Conservation (phyloP, 2,888 invertebrate species). For the Lepidochrysops patricia region DNA sequence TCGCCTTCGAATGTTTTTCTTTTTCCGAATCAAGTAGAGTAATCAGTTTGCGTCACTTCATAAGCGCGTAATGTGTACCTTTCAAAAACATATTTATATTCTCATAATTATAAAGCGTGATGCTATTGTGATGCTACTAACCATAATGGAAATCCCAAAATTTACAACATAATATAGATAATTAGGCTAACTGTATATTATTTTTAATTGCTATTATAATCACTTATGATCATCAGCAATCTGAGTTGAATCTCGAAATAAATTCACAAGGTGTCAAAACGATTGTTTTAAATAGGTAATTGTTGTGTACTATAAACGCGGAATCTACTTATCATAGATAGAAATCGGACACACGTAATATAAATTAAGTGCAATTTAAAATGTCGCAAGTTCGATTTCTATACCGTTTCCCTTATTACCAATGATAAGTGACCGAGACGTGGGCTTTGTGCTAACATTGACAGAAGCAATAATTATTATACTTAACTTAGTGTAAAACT, state of each 20-base stretch:
- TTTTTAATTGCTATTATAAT: slow-evolving; percentile 11
- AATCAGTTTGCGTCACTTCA: not conserved
- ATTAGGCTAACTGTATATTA: slow-evolving; percentile 8
- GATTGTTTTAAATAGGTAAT: not conserved
- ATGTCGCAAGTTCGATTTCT: not conserved
- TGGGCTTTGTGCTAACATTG: not conserved
- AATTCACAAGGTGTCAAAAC: slow-evolving; percentile 11
- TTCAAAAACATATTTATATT: slow-evolving; percentile 1
- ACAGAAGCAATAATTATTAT: not conserved
- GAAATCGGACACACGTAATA: not conserved
- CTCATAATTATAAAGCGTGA: slow-evolving; percentile 4
- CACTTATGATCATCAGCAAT: not conserved
- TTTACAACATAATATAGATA: slow-evolving; percentile 9
- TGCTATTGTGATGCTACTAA: slow-evolving; percentile 7
- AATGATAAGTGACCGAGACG: not conserved
- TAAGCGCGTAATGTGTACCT: not conserved
- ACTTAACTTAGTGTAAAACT: too few relatives aligned
- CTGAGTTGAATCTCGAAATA: not conserved
- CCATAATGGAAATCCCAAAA: slow-evolving; percentile 4
- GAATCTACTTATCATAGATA: not conserved
- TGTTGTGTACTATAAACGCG: not conserved
- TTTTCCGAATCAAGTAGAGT: not conserved
- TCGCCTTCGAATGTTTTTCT: not conserved
- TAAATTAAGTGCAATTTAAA: not conserved
- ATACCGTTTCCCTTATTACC: not conserved